phyloP scores from a whole-genome alignment of 2,888 invertebrate genomes.

The Caenorhabditis macrosperma region DNA sequence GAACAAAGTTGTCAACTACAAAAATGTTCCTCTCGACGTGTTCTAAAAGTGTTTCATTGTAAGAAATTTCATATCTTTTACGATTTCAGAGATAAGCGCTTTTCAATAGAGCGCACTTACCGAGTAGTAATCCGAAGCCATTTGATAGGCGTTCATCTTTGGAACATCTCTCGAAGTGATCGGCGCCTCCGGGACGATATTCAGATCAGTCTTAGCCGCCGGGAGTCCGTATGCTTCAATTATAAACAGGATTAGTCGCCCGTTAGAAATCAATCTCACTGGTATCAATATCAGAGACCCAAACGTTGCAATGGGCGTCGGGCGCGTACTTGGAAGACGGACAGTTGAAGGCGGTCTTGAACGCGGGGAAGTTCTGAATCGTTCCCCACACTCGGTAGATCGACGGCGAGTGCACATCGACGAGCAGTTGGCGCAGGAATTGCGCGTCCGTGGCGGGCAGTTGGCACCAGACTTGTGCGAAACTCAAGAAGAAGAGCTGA shows the following conservation, averaged over 20 bases:
- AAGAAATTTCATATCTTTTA: too few relatives aligned
- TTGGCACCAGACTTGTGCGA: conserved; percentile 72
- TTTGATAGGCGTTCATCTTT: conserved; percentile 62
- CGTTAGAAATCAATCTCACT: conserved; percentile 31
- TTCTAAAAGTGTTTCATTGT: too few relatives aligned
- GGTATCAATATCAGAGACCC: conserved; percentile 66
- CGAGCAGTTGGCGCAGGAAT: conserved; percentile 61
- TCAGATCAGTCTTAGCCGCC: conserved; percentile 56
- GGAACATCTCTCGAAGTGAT: conserved; percentile 58
- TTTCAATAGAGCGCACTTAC: too few relatives aligned
- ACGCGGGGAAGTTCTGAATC: conserved; percentile 70
- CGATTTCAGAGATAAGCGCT: too few relatives aligned
- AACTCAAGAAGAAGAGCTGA: conserved; percentile 73
- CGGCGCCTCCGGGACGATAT: conserved; percentile 54
- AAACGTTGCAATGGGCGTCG: conserved; percentile 67
- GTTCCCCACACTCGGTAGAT: conserved; percentile 71
- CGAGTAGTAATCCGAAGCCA: conserved; percentile 56
- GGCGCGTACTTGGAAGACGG: conserved; percentile 65
- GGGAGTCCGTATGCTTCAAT: conserved; percentile 61
- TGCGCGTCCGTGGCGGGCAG: conserved; percentile 35
- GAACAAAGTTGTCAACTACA: too few relatives aligned
- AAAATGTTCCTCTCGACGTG: too few relatives aligned
- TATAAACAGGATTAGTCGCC: neutral
- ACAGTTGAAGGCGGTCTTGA: conserved; percentile 71
- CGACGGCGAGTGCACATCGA: conserved; percentile 73